Evolutionary conservation across 2,888 invertebrate genomes (phyloP).

Genomic region (Allophyes oxyacanthae): DNA sequence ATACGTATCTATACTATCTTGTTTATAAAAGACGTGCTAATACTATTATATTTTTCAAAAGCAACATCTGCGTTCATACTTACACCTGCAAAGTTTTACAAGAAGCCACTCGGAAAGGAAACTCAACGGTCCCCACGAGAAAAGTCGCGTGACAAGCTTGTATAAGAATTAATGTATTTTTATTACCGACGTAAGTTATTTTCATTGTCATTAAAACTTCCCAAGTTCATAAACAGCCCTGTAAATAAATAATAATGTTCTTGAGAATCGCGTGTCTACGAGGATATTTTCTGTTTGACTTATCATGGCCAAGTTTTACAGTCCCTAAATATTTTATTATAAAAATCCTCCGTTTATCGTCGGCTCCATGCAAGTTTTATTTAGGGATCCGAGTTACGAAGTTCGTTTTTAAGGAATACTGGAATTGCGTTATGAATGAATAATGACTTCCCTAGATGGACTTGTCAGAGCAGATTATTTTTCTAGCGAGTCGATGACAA

Average conservation of each 20-base stretch:
- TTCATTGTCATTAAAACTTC: constrained; percentile 81
- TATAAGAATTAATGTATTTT: constrained; percentile 81
- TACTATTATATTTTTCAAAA: constrained; percentile 5
- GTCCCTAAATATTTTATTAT: constrained; percentile 57
- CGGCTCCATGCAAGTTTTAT: constrained; percentile 38
- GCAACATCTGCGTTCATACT: constrained; percentile 25
- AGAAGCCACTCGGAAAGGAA: constrained; percentile 23
- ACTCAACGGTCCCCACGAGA: constrained; percentile 37
- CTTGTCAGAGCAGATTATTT: not conserved
- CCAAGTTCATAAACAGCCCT: constrained; percentile 78
- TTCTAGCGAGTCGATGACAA: too few species aligned
- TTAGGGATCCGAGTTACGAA: constrained; percentile 19
- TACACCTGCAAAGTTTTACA: constrained; percentile 36
- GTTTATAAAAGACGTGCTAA: not conserved
- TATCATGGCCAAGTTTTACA: constrained; percentile 62
- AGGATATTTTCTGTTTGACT: constrained; percentile 61
- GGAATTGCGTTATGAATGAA: constrained; percentile 42
- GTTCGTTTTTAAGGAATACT: constrained; percentile 22
- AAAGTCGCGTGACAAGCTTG: constrained; percentile 77
- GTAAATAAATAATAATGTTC: constrained; percentile 78
- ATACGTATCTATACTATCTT: not conserved
- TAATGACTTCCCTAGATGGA: constrained; percentile 18
- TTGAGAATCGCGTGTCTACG: constrained; percentile 73
- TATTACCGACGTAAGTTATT: constrained; percentile 77
- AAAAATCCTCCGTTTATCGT: constrained; percentile 45